phyloP scores from a whole-genome alignment of 2,888 invertebrate genomes.

The Bhutanitis thaidina region DNA sequence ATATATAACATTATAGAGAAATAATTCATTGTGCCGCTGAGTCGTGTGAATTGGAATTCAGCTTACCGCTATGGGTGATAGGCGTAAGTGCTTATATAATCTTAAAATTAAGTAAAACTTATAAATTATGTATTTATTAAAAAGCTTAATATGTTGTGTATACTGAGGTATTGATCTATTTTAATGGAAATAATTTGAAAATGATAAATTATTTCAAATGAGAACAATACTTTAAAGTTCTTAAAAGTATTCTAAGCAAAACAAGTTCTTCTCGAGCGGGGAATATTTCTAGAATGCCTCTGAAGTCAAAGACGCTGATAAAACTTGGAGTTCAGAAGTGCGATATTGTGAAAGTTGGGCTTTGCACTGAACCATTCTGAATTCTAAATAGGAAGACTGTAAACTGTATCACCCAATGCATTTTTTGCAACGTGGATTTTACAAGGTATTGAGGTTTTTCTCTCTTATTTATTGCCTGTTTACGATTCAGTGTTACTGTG shows the following conservation, averaged over 20 bases:
- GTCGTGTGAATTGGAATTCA: no score
- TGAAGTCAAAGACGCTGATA: conserved; percentile 48
- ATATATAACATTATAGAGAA: no score
- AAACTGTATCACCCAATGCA: conserved; percentile 21
- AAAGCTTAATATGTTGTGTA: no score
- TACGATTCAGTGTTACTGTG: conserved; percentile 19
- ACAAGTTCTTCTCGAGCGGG: conserved; percentile 27
- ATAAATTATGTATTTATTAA: no score
- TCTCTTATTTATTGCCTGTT: conserved; percentile 19
- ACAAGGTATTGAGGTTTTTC: conserved; percentile 21
- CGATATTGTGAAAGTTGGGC: conserved; percentile 55
- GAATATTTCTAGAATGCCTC: conserved; percentile 35
- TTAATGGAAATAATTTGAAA: no score
- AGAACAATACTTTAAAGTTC: no score
- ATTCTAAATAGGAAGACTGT: conserved; percentile 45
- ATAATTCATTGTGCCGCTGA: no score
- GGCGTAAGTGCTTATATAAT: no score
- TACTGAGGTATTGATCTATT: no score
- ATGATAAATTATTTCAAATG: no score
- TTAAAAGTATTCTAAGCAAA: background rate
- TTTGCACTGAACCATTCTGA: conserved; percentile 35
- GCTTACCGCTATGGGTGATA: no score
- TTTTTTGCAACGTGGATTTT: conserved; percentile 21
- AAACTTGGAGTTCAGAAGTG: conserved; percentile 46
- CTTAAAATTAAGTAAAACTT: no score